phyloP scores from a whole-genome alignment of 2,888 invertebrate genomes.

The Hyposoter didymator region DNA sequence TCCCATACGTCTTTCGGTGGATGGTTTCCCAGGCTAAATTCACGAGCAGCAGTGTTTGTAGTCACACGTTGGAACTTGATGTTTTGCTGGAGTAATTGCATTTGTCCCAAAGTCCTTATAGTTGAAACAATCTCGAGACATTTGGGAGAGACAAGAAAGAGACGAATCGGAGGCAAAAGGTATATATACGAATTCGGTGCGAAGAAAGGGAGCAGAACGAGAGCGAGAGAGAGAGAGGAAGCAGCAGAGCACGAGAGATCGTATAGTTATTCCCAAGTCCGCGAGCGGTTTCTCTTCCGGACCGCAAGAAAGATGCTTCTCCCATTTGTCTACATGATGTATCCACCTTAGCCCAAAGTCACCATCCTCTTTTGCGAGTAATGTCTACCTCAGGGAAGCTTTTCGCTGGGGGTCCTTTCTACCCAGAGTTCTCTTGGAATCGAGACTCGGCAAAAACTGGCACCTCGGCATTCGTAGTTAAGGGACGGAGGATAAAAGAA shows the following conservation, averaged over 20 bases:
- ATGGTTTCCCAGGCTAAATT: slow-evolving; percentile 15
- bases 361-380: slow-evolving; percentile 9
- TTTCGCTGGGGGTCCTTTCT: slow-evolving; percentile 35
- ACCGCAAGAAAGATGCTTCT: slow-evolving; percentile 73
- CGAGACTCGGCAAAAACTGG: slow-evolving; percentile 60
- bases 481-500: slow-evolving; percentile 33
- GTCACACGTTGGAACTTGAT: slow-evolving; percentile 58
- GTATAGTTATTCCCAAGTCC: slow-evolving; percentile 60
- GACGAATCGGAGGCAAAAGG: background rate
- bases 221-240: background rate
- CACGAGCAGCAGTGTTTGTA: slow-evolving; percentile 30
- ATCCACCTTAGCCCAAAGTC: slow-evolving; percentile 66
- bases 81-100: slow-evolving; percentile 67
- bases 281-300: slow-evolving; percentile 58
- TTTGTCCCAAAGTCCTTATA: slow-evolving; percentile 66
- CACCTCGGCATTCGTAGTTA: slow-evolving; percentile 53
- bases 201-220: slow-evolving; percentile 27
- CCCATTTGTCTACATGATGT: slow-evolving; percentile 76
- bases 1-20: slow-evolving; percentile 20
- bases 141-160: slow-evolving; percentile 23
- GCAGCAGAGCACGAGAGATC: slow-evolving; percentile 34
- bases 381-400: slow-evolving; percentile 47
- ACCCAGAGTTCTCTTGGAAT: slow-evolving; percentile 23
- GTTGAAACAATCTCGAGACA: slow-evolving; percentile 34
- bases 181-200: background rate